Percentiles rank a stretch among this genome's conserved stretches.
Evolutionary conservation across 2,888 invertebrate species (phyloP).

Genomic region (Epistrophella euchroma): DNA sequence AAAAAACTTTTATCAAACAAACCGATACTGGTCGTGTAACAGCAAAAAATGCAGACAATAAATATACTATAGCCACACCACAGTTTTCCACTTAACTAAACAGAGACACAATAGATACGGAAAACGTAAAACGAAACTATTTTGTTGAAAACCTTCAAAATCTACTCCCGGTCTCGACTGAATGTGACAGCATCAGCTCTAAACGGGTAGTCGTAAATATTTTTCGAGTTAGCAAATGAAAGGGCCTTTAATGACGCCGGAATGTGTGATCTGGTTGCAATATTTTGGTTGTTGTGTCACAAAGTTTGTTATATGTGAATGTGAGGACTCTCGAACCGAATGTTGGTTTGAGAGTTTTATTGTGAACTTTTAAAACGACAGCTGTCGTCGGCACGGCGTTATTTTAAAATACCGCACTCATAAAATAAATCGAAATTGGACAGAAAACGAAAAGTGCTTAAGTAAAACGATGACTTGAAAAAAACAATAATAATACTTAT

Average conservation of each 20-base stretch:
- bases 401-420: slow-evolving; percentile 58
- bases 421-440: slow-evolving; percentile 65
- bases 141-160: slow-evolving; percentile 49
- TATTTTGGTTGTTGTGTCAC: not conserved
- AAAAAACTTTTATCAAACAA: not conserved
- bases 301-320: slow-evolving; percentile 10
- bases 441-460: slow-evolving; percentile 20
- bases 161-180: not conserved
- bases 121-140: slow-evolving; percentile 49
- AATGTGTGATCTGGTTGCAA: slow-evolving; percentile 48
- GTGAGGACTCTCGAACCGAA: slow-evolving; percentile 20
- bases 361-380: slow-evolving; percentile 38
- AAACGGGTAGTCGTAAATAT: slow-evolving; percentile 61
- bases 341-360: slow-evolving; percentile 32
- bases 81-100: not conserved
- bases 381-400: slow-evolving; percentile 49
- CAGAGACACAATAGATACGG: slow-evolving; percentile 45
- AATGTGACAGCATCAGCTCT: slow-evolving; percentile 54
- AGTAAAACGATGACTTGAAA: slow-evolving; percentile 47
- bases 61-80: slow-evolving; percentile 30
- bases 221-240: slow-evolving; percentile 58
- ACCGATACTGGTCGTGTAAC: not conserved
- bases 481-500: slow-evolving; percentile 25
- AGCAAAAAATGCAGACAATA: slow-evolving; percentile 14
- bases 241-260: slow-evolving; percentile 48